Evolutionary conservation across 2,797 vertebrate species (phyloP), one percentile per base, ranked within the genome.

Genomic region (Chrysolophus pictus): DNA sequence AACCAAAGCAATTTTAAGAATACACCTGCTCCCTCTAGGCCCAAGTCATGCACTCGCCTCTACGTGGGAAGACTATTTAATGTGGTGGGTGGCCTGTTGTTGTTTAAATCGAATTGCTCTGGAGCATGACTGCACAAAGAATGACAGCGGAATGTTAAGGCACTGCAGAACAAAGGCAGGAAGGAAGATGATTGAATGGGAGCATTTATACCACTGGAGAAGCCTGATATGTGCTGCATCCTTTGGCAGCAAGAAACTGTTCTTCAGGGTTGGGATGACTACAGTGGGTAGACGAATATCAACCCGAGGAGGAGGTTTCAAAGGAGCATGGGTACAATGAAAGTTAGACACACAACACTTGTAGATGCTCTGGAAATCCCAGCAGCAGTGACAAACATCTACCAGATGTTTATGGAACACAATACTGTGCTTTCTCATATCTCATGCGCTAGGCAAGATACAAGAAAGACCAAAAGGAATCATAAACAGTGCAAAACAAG

Each of bases 261-360:
- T 44, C n/a, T 77, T 79, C 35, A 21, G 44, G 31, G 22, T 26
- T 29, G 51, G 80, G 28, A 41, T 90, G 31, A 39, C 18, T 35
- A 19, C 6, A 49, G 15, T 15, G 21, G 2, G 2, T 13, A 22
- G 24, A 19, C 4, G 28, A 88, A 15, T 47, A 47, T 4, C 35
- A 60, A 86, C 31, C 33, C 42, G 0, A 0, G 0, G 18, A 23
- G 21, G 33, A 1, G 0, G 51, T 87, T 87, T 53, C 68, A 56
- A 26, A 74, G 33, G 33, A 86, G 9, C 3, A 1, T 13, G 8
- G 8, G 33, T 49, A 29, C 39, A 58, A 4, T 5, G 39, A 82
- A 68, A 86, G 9, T 11, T 31, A 53, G 67, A n/a, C 10, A 12
- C 5, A 9, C 8, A 64, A 33, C 12, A 6, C 17, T 26, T 53